These are phyloP conservation scores for Amphilophus citrinellus DNA, from an alignment of 2,113 vertebrate species.

Conservation along the genomic window DNA sequence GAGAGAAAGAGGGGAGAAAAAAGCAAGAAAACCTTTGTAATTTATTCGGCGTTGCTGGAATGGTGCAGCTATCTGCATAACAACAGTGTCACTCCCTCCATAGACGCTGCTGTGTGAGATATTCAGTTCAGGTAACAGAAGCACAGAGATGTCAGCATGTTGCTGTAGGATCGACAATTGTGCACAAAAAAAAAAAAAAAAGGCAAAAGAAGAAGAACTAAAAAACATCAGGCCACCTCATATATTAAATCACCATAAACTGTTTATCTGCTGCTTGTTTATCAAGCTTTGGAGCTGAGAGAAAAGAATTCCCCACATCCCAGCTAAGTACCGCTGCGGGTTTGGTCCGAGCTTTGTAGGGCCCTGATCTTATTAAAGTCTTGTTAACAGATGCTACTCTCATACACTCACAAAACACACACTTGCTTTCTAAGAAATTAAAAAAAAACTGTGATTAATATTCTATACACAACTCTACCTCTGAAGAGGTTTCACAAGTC, in stretches of 20 bases:
- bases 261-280: slow-evolving; percentile 17
- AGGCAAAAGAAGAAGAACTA: not conserved
- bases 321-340: not conserved
- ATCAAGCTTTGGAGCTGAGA: not conserved
- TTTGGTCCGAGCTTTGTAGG: not conserved
- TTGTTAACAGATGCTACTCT: slow-evolving; percentile 26
- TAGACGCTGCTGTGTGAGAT: slow-evolving; percentile 20
- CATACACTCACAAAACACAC: slow-evolving; percentile 27
- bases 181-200: not conserved
- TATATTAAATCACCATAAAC: not conserved
- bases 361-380: slow-evolving; percentile 29
- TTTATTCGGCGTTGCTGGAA: not conserved
- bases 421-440: not conserved
- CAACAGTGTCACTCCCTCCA: slow-evolving; percentile 7
- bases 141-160: not conserved
- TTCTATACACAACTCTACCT: slow-evolving; percentile 28
- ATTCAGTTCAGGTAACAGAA: not conserved
- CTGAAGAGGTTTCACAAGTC: slow-evolving; percentile 40
- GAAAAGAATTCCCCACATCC: slow-evolving; percentile 14
- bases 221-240: not conserved
- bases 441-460: slow-evolving; percentile 30
- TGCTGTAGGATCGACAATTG: not conserved
- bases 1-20: accelerated
- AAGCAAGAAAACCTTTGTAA: not conserved
- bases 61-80: slow-evolving; percentile 16